Percentiles rank a stretch among this genome's conserved stretches.
These are phyloP conservation scores for Sebastolobus alascanus DNA, from an alignment of 2,797 vertebrate genomes.

Conservation along the genomic window DNA sequence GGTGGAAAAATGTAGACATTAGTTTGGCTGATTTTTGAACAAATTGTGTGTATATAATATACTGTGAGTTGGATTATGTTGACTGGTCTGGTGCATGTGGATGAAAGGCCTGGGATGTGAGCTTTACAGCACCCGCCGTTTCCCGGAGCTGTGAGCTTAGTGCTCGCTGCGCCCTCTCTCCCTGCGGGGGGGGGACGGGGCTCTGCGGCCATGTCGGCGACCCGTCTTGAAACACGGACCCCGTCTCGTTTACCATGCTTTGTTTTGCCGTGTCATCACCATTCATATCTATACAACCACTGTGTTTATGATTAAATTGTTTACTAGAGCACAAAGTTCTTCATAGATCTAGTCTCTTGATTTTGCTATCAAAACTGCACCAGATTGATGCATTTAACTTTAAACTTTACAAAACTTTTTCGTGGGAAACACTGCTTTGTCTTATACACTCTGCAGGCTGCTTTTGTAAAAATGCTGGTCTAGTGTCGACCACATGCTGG, in stretches of 20 bases:
- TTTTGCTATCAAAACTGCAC: background rate
- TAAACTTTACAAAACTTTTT: background rate
- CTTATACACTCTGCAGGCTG: background rate
- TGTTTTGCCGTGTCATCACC: background rate
- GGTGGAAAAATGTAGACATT: too few species aligned
- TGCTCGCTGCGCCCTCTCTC: background rate
- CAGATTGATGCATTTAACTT: background rate
- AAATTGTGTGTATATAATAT: too few species aligned
- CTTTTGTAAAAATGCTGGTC: background rate
- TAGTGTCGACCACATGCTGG: background rate
- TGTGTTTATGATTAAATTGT: too few species aligned
- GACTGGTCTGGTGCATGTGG: too few species aligned
- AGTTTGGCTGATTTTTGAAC: too few species aligned
- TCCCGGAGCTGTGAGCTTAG: background rate
- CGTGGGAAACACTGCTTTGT: too few species aligned
- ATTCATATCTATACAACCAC: too few species aligned
- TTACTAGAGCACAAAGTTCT: too few species aligned
- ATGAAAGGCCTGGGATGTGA: background rate
- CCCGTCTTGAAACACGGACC: background rate
- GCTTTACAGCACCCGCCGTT: background rate
- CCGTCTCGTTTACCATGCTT: background rate
- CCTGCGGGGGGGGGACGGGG: background rate
- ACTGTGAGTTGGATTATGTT: too few species aligned
- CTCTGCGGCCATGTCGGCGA: background rate
- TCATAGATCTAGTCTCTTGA: background rate